These are phyloP conservation scores for Gallinago jamesoni DNA, from an alignment of 2,113 vertebrate species.

Conservation along the genomic window DNA sequence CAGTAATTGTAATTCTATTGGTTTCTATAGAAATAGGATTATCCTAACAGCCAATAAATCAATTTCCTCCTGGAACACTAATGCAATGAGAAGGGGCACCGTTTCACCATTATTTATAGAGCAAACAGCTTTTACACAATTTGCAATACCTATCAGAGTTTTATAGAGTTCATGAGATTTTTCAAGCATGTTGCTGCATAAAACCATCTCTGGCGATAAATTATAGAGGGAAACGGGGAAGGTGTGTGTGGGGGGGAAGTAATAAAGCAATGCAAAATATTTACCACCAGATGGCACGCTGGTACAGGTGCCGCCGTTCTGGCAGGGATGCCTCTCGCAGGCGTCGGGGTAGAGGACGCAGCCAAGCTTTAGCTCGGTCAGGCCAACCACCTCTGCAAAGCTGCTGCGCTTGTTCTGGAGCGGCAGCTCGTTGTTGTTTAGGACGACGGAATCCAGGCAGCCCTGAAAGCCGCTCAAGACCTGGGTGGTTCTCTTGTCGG, in stretches of 20 bases:
- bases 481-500: conserved; percentile 81
- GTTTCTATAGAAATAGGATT: conserved; percentile 25
- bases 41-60: conserved; percentile 57
- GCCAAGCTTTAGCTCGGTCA: conserved; percentile 91
- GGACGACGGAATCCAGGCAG: conserved; percentile 90
- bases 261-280: neutral
- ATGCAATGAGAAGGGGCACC: conserved; percentile 13
- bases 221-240: neutral
- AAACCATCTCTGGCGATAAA: conserved; percentile 20
- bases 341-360: conserved; percentile 92
- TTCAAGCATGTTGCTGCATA: conserved; percentile 22
- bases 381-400: conserved; percentile 92
- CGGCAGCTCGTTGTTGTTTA: conserved; percentile 90
- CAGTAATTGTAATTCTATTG: conserved; percentile 16
- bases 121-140: conserved; percentile 55
- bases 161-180: conserved; percentile 48
- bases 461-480: conserved; percentile 93
- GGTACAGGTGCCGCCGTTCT: conserved; percentile 88
- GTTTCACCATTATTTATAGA: conserved; percentile 46
- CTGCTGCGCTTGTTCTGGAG: conserved; percentile 94
- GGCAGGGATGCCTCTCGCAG: conserved; percentile 87
- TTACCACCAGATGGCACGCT: conserved; percentile 90
- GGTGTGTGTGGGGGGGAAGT: neutral
- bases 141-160: conserved; percentile 56
- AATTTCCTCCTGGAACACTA: neutral